Percentiles rank a stretch among this genome's conserved stretches.
Evolutionary conservation across 2,797 vertebrate species (phyloP).

Genomic region (Arctocebus calabarensis): DNA sequence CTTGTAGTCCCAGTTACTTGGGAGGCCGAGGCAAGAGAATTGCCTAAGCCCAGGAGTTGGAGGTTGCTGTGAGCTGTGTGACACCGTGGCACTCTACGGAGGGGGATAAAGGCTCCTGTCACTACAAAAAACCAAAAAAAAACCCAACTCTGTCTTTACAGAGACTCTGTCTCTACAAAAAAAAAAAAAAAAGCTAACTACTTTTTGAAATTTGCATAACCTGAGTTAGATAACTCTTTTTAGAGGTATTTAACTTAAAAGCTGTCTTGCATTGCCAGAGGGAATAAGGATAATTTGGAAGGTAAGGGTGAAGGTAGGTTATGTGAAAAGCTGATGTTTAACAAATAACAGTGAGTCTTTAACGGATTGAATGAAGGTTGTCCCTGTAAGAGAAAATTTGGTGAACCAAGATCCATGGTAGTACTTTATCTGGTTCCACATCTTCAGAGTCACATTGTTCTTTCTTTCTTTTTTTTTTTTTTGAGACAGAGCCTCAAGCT

Average conservation of each 20-base stretch:
- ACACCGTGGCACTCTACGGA: too few relatives aligned
- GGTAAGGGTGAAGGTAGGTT: neutral
- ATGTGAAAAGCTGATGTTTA: conserved; percentile 53
- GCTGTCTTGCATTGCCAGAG: neutral
- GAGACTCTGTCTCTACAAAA: too few relatives aligned
- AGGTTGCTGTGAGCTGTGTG: too few relatives aligned
- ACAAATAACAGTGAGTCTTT: conserved; percentile 53
- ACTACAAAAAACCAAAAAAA: neutral
- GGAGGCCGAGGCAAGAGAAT: too few relatives aligned
- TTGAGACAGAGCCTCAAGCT: too few relatives aligned
- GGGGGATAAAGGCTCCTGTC: too few relatives aligned
- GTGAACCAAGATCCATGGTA: conserved; percentile 39
- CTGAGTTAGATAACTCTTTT: conserved; percentile 38
- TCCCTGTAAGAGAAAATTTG: conserved; percentile 45
- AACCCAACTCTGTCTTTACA: too few relatives aligned
- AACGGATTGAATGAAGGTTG: conserved; percentile 45
- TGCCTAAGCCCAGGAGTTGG: too few relatives aligned
- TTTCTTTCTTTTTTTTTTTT: conserved; percentile 44
- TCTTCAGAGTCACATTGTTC: conserved; percentile 74
- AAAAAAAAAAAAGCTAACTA: conserved; percentile 14
- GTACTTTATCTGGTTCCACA: conserved; percentile 73
- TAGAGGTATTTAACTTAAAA: conserved; percentile 51
- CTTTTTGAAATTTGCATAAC: conserved; percentile 49
- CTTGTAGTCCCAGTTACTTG: too few relatives aligned
- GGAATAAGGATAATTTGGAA: conserved; percentile 1